Evolutionary conservation across 2,888 invertebrate genomes (phyloP).

Genomic region (Calameuta filiformis): DNA sequence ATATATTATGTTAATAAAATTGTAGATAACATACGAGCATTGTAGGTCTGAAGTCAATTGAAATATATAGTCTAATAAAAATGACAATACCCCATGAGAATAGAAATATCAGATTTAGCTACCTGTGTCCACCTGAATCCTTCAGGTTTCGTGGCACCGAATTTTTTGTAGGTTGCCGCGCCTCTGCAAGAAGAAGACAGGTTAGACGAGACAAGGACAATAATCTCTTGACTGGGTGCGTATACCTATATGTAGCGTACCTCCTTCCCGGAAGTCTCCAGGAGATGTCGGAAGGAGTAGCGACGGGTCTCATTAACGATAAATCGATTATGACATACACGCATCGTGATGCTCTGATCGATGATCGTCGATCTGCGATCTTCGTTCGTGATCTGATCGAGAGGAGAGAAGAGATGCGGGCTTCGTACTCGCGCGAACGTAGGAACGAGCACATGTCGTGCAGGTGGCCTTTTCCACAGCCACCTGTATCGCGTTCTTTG

Average conservation of each 20-base stretch:
- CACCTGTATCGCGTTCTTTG: slow-evolving; percentile 42
- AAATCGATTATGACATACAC: background rate
- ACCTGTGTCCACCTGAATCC: background rate
- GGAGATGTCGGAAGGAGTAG: background rate
- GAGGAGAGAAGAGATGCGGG: background rate
- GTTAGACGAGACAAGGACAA: background rate
- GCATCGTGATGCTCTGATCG: background rate
- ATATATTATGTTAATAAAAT: background rate
- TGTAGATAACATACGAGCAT: too few relatives aligned
- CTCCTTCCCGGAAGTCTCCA: background rate
- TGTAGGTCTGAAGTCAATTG: background rate
- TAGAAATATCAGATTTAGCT: background rate
- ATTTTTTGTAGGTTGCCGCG: background rate
- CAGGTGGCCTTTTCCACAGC: slow-evolving; percentile 51
- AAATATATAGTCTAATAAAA: background rate
- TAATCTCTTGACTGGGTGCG: background rate
- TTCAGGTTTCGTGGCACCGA: background rate
- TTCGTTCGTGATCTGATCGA: background rate
- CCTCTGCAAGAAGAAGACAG: background rate
- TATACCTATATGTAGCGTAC: background rate
- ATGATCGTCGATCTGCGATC: background rate
- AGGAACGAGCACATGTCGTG: slow-evolving; percentile 33
- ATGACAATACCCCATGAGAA: background rate
- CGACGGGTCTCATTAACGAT: background rate
- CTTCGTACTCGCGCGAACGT: slow-evolving; percentile 23